Evolutionary conservation across 2,797 vertebrate species (phyloP), one percentile per base, ranked within the genome.

Genomic region (Oryzias dopingdopingensis): DNA sequence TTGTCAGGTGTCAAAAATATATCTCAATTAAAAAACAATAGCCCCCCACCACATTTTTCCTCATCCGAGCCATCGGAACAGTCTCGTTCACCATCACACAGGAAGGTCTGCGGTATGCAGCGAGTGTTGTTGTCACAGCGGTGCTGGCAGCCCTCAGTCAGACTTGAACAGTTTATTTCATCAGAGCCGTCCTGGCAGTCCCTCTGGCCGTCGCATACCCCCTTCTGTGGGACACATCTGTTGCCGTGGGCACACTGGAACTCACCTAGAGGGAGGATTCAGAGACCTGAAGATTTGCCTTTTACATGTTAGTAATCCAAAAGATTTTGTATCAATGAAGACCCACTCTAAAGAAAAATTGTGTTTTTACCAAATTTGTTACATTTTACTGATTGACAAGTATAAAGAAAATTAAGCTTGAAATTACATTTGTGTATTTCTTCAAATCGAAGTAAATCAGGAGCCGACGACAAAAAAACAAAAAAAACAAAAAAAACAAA

Each of bases 31-130:
- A 20, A 5, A 4, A 5, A 12, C 23, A 22, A 20, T 7, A 14
- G 12, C 23, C 14, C 63, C 86, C 7, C 81, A 97, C 96, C 83
- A 62, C 95, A 98, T 41, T 82, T 85, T 17, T 80, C 64, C 68
- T 98, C 96, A 1, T 97, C 96, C 0, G 89, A 62, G 0, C 75
- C 85, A 48, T 98, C 96, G n/a, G 79, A 24, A 23, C 96, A 98
- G 87, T 98, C 96, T 0, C 65, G 72, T 3, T 93, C 92, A 0
- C 95, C 93, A 0, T 97, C 95, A n/a, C 96, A 98, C 13, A 93
- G 60, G 85, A 95, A 96, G 51, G 84, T 92, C 23, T 88, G 54
- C 0, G 95, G 94, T 41, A 97, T 17, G 4, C 96, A 98, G 65
- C 87, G 94, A 1, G 74, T 86, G 47, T 77, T 65, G 47, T 90